Percentiles rank a stretch among this genome's conserved stretches.
Conservation (phyloP, 2,888 invertebrate species). For the Lottia scabra region DNA sequence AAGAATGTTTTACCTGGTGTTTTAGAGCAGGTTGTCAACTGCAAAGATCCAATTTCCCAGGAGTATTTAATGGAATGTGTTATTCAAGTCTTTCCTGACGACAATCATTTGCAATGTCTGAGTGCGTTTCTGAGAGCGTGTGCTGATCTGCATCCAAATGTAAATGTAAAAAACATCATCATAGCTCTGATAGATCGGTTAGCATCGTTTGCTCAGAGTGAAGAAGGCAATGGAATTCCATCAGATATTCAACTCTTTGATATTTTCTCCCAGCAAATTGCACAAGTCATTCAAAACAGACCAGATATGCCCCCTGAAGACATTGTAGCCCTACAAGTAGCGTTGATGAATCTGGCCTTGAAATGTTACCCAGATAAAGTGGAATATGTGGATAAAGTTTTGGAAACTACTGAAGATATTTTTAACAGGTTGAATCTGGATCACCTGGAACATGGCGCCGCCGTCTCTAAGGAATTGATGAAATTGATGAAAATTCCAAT, state of each 20-base stretch:
- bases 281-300: slow-evolving; percentile 91
- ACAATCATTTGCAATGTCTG: slow-evolving; percentile 96
- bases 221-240: slow-evolving; percentile 77
- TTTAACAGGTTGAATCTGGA: slow-evolving; percentile 89
- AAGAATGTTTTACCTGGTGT: slow-evolving; percentile 94
- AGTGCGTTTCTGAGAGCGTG: slow-evolving; percentile 96
- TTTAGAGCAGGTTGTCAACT: slow-evolving; percentile 97
- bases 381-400: slow-evolving; percentile 94
- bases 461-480: slow-evolving; percentile 91
- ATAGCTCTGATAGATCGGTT: slow-evolving; percentile 90
- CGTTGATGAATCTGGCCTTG: slow-evolving; percentile 92
- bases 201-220: slow-evolving; percentile 70
- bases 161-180: slow-evolving; percentile 98
- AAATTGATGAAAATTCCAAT: slow-evolving; percentile 94
- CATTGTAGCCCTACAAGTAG: slow-evolving; percentile 92
- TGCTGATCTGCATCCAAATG: slow-evolving; percentile 93
- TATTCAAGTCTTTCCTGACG: slow-evolving; percentile 90
- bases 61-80: slow-evolving; percentile 90
- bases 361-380: slow-evolving; percentile 96
- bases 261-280: slow-evolving; percentile 97
- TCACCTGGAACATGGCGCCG: slow-evolving; percentile 73
- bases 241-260: slow-evolving; percentile 95
- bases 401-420: slow-evolving; percentile 90
- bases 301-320: slow-evolving; percentile 96
- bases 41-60: slow-evolving; percentile 97